Conservation (phyloP, 2,888 invertebrate genomes). For the Erebia palarica region DNA sequence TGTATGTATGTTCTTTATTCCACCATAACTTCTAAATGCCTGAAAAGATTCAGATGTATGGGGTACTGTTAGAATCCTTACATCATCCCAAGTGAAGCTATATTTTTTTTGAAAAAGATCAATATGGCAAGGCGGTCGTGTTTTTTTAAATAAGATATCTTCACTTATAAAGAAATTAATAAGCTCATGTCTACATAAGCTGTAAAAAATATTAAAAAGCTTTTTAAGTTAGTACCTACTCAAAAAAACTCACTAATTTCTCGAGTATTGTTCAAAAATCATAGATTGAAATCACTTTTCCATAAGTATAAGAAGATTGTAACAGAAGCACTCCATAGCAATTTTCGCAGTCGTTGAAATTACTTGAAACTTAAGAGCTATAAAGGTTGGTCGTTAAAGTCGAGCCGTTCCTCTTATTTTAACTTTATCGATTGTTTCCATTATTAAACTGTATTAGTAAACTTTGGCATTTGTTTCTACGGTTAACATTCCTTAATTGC, state of each 20-base stretch:
- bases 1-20: too few relatives aligned
- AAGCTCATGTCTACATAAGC: background rate
- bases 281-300: conserved; percentile 21
- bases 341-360: conserved; percentile 26
- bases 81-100: too few relatives aligned
- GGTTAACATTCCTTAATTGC: conserved; percentile 27
- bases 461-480: conserved; percentile 28
- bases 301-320: conserved; percentile 23
- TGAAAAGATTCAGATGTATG: too few relatives aligned
- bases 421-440: conserved; percentile 36
- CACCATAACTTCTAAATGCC: too few relatives aligned
- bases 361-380: conserved; percentile 31
- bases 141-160: too few relatives aligned
- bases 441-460: conserved; percentile 32
- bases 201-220: background rate
- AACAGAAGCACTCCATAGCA: conserved; percentile 25
- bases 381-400: conserved; percentile 30
- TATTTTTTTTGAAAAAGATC: too few relatives aligned
- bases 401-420: conserved; percentile 30
- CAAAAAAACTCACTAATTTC: conserved; percentile 9
- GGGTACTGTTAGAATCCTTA: too few relatives aligned
- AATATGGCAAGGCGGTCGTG: too few relatives aligned
- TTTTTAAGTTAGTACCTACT: background rate
- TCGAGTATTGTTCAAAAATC: conserved; percentile 9
- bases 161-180: too few relatives aligned